Conservation (phyloP, 2,888 invertebrate genomes). For the Germaria angustata region DNA sequence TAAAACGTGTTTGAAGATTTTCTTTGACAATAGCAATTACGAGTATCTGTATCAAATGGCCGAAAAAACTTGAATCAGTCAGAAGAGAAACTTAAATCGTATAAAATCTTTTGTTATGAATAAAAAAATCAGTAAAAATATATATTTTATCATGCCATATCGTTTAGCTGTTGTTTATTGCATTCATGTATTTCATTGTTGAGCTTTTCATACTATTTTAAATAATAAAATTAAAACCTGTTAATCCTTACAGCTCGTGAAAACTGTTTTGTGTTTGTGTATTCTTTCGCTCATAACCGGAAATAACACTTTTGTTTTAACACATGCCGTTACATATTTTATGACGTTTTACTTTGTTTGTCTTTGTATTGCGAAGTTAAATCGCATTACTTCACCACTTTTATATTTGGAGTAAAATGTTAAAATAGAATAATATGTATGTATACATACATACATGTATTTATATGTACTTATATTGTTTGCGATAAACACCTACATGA, state of each 20-base stretch:
- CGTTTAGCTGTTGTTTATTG: neutral
- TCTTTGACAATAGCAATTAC: too few relatives aligned
- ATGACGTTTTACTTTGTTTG: slow-evolving; percentile 38
- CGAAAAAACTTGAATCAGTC: too few relatives aligned
- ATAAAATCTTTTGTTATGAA: too few relatives aligned
- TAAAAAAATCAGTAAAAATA: too few relatives aligned
- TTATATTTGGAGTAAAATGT: slow-evolving; percentile 2
- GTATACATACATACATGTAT: neutral
- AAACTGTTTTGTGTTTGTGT: slow-evolving; percentile 20
- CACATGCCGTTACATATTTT: slow-evolving; percentile 55
- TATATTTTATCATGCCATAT: neutral
- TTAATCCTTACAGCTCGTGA: slow-evolving; percentile 55
- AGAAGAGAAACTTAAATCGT: too few relatives aligned
- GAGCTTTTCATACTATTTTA: neutral
- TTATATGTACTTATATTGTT: too few relatives aligned
- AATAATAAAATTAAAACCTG: slow-evolving; percentile 54
- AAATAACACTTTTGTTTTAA: slow-evolving; percentile 64
- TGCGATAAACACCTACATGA: too few relatives aligned
- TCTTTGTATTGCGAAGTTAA: slow-evolving; percentile 23
- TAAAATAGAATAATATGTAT: neutral
- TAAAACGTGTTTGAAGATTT: too few relatives aligned
- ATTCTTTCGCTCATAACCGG: slow-evolving; percentile 58
- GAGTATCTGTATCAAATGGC: too few relatives aligned
- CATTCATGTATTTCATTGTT: neutral
- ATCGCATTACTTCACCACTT: neutral